Conservation (phyloP, 1,140 invertebrate species). For the Meloidogyne floridensis region DNA sequence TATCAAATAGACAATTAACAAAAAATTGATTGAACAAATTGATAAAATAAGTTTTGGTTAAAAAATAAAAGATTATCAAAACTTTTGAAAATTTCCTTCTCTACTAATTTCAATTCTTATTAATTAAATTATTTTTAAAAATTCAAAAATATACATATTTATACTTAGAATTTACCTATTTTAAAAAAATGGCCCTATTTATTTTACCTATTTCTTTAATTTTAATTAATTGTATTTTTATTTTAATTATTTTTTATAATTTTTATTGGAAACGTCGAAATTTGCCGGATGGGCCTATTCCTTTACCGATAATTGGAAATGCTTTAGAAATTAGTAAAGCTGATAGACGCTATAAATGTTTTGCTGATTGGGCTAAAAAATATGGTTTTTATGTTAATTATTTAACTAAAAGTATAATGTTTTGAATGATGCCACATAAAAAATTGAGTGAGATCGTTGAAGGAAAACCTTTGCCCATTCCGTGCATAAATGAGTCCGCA, state of each 20-base stretch:
- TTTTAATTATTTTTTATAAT: slow-evolving; percentile 31
- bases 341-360: slow-evolving; percentile 18
- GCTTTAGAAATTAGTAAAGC: slow-evolving; percentile 5
- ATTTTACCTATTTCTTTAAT: background rate
- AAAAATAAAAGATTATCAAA: too few relatives aligned
- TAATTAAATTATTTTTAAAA: too few relatives aligned
- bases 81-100: too few relatives aligned
- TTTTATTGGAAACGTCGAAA: slow-evolving; percentile 41
- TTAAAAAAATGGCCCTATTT: background rate
- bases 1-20: too few relatives aligned
- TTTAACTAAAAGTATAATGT: background rate
- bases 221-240: slow-evolving; percentile 1
- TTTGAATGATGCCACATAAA: too few relatives aligned
- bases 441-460: background rate
- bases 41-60: too few relatives aligned
- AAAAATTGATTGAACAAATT: too few relatives aligned
- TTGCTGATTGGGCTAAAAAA: slow-evolving; percentile 13
- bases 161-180: background rate
- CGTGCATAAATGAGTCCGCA: too few relatives aligned
- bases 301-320: slow-evolving; percentile 35
- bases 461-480: too few relatives aligned
- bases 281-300: slow-evolving; percentile 38
- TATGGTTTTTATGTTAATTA: slow-evolving; percentile 11
- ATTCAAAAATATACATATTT: too few relatives aligned
- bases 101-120: too few relatives aligned